These are phyloP conservation scores for Mythimna vitellina DNA, from an alignment of 2,888 invertebrate genomes.

Conservation along the genomic window DNA sequence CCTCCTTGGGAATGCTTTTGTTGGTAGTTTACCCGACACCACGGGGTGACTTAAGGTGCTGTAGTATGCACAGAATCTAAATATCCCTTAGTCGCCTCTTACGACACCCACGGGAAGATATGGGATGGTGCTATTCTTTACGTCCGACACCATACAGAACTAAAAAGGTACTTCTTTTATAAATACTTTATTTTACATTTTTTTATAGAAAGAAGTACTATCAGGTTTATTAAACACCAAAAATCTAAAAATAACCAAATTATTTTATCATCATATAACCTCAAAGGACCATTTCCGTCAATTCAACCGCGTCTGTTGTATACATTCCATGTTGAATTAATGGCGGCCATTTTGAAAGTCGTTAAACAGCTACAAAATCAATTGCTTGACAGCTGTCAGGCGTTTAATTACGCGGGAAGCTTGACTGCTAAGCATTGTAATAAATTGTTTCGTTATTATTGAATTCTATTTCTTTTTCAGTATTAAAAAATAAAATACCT, in stretches of 20 bases:
- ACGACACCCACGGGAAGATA: too few relatives aligned
- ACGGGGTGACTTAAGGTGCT: too few relatives aligned
- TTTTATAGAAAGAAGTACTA: too few relatives aligned
- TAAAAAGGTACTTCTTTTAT: too few relatives aligned
- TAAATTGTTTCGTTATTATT: conserved; percentile 7
- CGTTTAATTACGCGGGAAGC: conserved; percentile 13
- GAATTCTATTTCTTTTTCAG: background rate
- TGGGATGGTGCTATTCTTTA: too few relatives aligned
- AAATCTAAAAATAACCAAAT: background rate
- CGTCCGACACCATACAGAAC: too few relatives aligned
- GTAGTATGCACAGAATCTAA: too few relatives aligned
- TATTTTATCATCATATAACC: background rate
- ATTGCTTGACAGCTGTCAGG: conserved; percentile 42
- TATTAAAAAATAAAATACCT: background rate
- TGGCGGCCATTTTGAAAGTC: conserved; percentile 40
- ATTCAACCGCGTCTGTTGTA: background rate
- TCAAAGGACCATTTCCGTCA: conserved; percentile 4
- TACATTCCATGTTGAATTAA: conserved; percentile 8
- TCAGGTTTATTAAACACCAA: background rate
- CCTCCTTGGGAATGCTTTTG: too few relatives aligned
- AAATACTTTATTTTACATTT: too few relatives aligned
- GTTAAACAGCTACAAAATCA: conserved; percentile 34
- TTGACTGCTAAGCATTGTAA: background rate
- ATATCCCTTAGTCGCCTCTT: too few relatives aligned
- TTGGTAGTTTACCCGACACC: too few relatives aligned